These are phyloP conservation scores for Elymnias hypermnestra DNA, from an alignment of 1,140 invertebrate species.

Conservation along the genomic window DNA sequence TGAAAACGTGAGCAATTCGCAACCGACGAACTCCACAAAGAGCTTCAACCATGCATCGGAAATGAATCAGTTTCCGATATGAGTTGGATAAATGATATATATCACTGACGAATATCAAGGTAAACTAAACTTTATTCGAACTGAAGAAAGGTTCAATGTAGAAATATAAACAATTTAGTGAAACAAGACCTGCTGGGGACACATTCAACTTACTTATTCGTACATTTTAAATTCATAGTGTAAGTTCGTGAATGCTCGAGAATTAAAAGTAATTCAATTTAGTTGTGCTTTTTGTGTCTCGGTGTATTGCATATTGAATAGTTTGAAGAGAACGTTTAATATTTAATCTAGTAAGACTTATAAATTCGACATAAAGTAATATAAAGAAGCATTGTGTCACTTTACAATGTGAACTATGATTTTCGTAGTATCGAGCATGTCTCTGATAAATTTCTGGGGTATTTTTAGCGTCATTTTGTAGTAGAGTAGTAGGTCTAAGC, in stretches of 20 bases:
- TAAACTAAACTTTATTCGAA: slow-evolving; percentile 42
- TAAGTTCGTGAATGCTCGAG: slow-evolving; percentile 43
- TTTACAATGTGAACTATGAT: no score
- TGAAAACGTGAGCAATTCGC: slow-evolving; percentile 70
- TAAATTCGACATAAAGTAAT: no score
- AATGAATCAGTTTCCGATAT: slow-evolving; percentile 73
- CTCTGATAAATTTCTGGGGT: no score
- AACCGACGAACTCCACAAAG: slow-evolving; percentile 67
- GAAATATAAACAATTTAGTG: slow-evolving; percentile 24
- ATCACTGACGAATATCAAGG: slow-evolving; percentile 31
- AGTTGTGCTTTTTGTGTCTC: slow-evolving; percentile 22
- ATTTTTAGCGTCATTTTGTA: no score
- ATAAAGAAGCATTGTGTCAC: no score
- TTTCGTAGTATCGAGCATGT: no score
- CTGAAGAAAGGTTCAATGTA: slow-evolving; percentile 29
- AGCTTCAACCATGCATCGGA: slow-evolving; percentile 72
- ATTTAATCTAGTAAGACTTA: no score
- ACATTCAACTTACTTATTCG: slow-evolving; percentile 42
- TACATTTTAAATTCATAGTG: slow-evolving; percentile 53
- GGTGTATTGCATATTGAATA: slow-evolving; percentile 20
- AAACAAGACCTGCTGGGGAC: slow-evolving; percentile 42
- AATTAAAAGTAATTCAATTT: slow-evolving; percentile 47
- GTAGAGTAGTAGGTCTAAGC: no score
- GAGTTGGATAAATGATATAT: slow-evolving; percentile 64
- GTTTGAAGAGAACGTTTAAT: slow-evolving; percentile 1